These are phyloP conservation scores for Indicator maculatus DNA, from an alignment of 2,113 vertebrate genomes.

Conservation along the genomic window DNA sequence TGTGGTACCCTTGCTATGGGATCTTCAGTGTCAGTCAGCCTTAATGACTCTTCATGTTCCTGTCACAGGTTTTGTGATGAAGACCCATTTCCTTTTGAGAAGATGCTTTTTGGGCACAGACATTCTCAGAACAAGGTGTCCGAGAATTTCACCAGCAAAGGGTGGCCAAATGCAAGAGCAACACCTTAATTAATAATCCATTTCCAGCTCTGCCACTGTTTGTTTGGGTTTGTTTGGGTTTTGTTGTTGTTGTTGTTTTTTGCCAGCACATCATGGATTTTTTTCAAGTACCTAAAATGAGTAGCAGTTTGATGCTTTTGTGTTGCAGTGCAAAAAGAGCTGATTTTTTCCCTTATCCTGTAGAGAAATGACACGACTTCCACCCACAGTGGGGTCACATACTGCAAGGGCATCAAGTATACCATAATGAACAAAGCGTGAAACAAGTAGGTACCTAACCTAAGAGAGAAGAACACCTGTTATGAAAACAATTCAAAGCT, in stretches of 20 bases:
- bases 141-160: not conserved
- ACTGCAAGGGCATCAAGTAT: not conserved
- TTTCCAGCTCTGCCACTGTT: not conserved
- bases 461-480: not conserved
- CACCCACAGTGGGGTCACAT: not conserved
- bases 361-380: not conserved
- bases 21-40: not conserved
- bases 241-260: too few species aligned
- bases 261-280: not conserved
- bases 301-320: not conserved
- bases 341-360: not conserved
- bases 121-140: not conserved
- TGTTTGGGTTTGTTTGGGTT: not conserved
- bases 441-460: not conserved
- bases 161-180: not conserved
- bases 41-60: not conserved
- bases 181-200: not conserved
- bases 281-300: not conserved
- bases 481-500: not conserved
- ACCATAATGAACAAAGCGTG: not conserved
- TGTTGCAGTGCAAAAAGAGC: fast-evolving
- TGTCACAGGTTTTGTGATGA: not conserved
- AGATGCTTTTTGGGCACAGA: not conserved
- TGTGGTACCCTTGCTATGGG: not conserved
- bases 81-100: not conserved